phyloP scores from a whole-genome alignment of 2,888 invertebrate genomes.

The Oxyscelio sp. region DNA sequence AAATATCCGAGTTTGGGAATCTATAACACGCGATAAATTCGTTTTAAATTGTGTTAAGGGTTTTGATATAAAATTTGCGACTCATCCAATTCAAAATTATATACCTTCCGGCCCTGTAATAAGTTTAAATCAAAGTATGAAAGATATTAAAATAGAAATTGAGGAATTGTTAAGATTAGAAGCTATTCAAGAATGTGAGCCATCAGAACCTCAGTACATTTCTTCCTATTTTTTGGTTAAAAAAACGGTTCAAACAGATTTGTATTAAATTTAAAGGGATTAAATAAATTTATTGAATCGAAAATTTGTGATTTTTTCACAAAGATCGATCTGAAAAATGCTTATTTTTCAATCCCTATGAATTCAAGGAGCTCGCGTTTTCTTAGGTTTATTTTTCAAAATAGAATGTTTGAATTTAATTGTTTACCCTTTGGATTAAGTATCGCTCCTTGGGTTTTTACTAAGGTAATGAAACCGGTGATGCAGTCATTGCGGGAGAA shows the following conservation, averaged over 20 bases:
- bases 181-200: slow-evolving; percentile 27
- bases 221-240: slow-evolving; percentile 38
- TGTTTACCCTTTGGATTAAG: slow-evolving; percentile 55
- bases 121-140: not conserved
- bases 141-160: slow-evolving; percentile 2
- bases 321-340: slow-evolving; percentile 45
- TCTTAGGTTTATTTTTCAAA: slow-evolving; percentile 48
- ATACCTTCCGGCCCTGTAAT: not conserved
- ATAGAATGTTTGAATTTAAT: slow-evolving; percentile 40
- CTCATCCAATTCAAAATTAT: not conserved
- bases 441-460: slow-evolving; percentile 50
- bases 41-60: slow-evolving; percentile 14
- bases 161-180: slow-evolving; percentile 7
- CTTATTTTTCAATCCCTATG: too few species aligned
- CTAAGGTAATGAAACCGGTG: slow-evolving; percentile 56
- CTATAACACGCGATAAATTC: slow-evolving; percentile 22
- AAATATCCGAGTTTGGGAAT: not conserved
- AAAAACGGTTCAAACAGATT: slow-evolving; percentile 44
- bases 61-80: slow-evolving; percentile 4
- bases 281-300: slow-evolving; percentile 46
- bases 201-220: slow-evolving; percentile 1
- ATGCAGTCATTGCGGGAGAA: slow-evolving; percentile 11
- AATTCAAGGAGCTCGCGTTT: slow-evolving; percentile 16
- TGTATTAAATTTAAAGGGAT: slow-evolving; percentile 52
- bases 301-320: slow-evolving; percentile 42